Evolutionary conservation across 2,888 invertebrate species (phyloP).

Genomic region (Oxystoma pomonae): DNA sequence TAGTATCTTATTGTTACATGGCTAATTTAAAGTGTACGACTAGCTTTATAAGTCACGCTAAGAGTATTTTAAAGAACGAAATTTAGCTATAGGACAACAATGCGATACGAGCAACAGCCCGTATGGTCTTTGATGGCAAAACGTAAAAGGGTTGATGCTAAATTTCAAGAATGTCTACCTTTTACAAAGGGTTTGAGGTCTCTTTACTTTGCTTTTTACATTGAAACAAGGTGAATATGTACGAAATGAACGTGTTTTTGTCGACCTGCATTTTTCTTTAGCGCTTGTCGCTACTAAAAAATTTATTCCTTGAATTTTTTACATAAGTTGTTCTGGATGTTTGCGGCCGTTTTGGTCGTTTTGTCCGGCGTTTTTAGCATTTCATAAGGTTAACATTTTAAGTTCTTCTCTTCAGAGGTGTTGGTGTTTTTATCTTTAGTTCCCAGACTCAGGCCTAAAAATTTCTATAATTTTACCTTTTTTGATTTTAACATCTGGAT

Average conservation of each 20-base stretch:
- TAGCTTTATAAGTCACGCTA: not conserved
- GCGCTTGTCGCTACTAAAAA: not conserved
- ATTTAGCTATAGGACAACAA: not conserved
- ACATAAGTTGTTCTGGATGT: no score
- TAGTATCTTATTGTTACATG: no score
- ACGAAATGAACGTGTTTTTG: not conserved
- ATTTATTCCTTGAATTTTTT: not conserved
- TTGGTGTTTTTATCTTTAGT: no score
- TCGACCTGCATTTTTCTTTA: not conserved
- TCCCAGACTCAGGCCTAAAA: no score
- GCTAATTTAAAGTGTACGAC: no score
- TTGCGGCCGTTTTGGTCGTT: no score
- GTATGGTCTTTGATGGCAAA: not conserved
- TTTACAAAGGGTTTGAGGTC: slow-evolving; percentile 36
- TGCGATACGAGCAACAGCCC: not conserved
- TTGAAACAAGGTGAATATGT: not conserved
- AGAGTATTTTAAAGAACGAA: not conserved
- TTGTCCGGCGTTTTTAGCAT: no score
- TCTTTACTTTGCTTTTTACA: slow-evolving; percentile 24
- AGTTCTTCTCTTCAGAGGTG: no score
- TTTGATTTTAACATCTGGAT: no score
- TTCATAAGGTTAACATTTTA: no score
- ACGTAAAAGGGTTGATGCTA: slow-evolving; percentile 3
- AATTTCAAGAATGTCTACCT: slow-evolving; percentile 39
- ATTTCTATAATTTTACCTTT: no score